Evolutionary conservation across 2,888 invertebrate species (phyloP).

Genomic region (Linnaemya vulpina): DNA sequence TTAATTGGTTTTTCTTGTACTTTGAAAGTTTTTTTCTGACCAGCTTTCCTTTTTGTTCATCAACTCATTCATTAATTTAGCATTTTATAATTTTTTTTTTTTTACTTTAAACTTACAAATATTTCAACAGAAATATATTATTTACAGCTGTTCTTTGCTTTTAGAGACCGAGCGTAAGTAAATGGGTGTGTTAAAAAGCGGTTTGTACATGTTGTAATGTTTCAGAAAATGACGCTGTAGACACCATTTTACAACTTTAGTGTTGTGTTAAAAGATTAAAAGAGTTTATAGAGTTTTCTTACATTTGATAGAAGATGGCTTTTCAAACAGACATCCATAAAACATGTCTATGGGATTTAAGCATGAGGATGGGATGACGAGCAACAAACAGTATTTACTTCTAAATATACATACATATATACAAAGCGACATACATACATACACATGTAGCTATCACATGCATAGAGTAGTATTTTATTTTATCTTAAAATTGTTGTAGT

Average conservation of each 20-base stretch:
- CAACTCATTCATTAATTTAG: constrained; percentile 47
- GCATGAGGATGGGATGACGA: neutral
- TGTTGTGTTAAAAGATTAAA: constrained; percentile 59
- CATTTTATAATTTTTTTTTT: neutral
- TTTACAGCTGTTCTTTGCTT: constrained; percentile 40
- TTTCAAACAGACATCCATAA: constrained; percentile 36
- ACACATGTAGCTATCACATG: constrained; percentile 30
- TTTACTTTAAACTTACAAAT: neutral
- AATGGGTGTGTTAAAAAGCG: constrained; percentile 54
- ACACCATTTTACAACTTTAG: constrained; percentile 49
- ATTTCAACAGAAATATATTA: constrained; percentile 25
- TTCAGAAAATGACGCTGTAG: constrained; percentile 40
- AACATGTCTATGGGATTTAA: constrained; percentile 26
- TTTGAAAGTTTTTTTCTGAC: constrained; percentile 1
- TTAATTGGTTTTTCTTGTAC: constrained; percentile 55
- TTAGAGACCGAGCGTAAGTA: constrained; percentile 23
- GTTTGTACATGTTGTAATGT: constrained; percentile 44
- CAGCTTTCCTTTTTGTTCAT: constrained; percentile 17
- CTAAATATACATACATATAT: neutral
- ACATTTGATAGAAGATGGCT: constrained; percentile 33
- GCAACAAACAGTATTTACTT: no score
- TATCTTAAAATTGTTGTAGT: neutral
- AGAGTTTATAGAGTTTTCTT: constrained; percentile 52
- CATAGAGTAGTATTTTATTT: neutral
- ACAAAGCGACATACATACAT: neutral